Evolutionary conservation across 1,140 invertebrate genomes (phyloP), one percentile per base, ranked within the genome.

Genomic region (Potamilus streckersoni): DNA sequence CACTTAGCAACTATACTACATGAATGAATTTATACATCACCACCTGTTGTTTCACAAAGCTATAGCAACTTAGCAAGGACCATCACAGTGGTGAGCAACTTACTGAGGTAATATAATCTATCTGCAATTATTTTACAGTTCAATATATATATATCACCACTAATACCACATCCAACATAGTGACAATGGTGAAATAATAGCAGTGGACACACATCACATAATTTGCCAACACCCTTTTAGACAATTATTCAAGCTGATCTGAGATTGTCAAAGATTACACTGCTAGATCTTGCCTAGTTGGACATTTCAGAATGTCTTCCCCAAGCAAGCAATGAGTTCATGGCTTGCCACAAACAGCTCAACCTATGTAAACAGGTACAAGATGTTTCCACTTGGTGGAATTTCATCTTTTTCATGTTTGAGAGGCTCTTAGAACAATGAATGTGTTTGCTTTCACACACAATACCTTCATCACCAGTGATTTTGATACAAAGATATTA

Each of bases 321-420:
- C n/a, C 20, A 68, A 11, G 64, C 72, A 60, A 20, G 38, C 56
- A 73, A 67, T 16, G 64, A 66, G 19, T 49, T 67, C 11, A 73
- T 60, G 20, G 20, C 69, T 60, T n/a, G 38, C 23, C 72, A 67
- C 6, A 73, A 73, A 31, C 72, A 73, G 20, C 27, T 67, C 16
- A 58, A 67, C 19, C n/a, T 67, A 19, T 63, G 56, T 19, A 11
- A 57, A 31, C 71, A 63, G 20, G 13, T 65, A 20, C 61, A 72
- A 57, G 61, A 72, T 55, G 62, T 65, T n/a, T 60, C 60, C 23
- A 64, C 71, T 20, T 38, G 61, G 15, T 65, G 49, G 62, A 73
- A 63, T 57, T 62, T 60, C 15, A 64, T 49, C 12, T 73, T 64
- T 63, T 63, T 73, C 20, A 74, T 74, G 72, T 67, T 74, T 31